Conservation (phyloP, 2,888 invertebrate genomes). For the Clostera curtula region DNA sequence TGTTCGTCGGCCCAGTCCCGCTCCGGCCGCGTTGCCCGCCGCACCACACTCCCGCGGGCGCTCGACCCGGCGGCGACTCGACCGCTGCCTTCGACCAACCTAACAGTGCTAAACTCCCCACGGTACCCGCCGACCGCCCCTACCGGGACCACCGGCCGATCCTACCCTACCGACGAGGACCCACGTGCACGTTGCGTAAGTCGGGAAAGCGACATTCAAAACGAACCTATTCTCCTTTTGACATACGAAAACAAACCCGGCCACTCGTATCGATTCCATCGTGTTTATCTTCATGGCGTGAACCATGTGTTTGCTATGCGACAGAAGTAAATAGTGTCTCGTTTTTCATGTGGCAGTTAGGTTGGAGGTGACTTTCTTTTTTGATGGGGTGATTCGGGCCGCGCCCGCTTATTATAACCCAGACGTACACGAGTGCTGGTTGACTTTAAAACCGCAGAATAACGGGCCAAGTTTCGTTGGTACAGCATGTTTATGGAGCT, state of each 20-base stretch:
- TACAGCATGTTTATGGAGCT: conserved; percentile 45
- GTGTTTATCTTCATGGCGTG: conserved; percentile 51
- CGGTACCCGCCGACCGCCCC: conserved; percentile 15
- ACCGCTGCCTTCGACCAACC: conserved; percentile 40
- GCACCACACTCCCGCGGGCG: conserved; percentile 53
- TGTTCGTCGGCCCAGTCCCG: conserved; percentile 58
- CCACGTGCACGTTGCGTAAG: conserved; percentile 67
- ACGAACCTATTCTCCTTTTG: conserved; percentile 59
- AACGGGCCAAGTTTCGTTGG: conserved; percentile 26
- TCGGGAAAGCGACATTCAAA: conserved; percentile 36
- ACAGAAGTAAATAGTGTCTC: conserved; percentile 36
- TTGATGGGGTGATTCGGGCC: conserved; percentile 48
- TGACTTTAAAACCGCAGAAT: conserved; percentile 56
- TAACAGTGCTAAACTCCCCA: conserved; percentile 23
- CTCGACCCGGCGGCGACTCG: conserved; percentile 60
- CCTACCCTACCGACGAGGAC: conserved; percentile 19
- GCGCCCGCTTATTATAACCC: conserved; percentile 59
- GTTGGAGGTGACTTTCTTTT: conserved; percentile 41
- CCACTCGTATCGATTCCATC: conserved; percentile 50
- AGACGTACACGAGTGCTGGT: conserved; percentile 50
- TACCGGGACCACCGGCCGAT: conserved; percentile 17
- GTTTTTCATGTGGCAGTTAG: conserved; percentile 27
- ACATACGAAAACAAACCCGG: conserved; percentile 56
- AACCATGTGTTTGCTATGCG: conserved; percentile 32
- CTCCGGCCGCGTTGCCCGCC: conserved; percentile 63